Conservation (phyloP, 2,888 invertebrate species). For the Drosophila acutilabella region DNA sequence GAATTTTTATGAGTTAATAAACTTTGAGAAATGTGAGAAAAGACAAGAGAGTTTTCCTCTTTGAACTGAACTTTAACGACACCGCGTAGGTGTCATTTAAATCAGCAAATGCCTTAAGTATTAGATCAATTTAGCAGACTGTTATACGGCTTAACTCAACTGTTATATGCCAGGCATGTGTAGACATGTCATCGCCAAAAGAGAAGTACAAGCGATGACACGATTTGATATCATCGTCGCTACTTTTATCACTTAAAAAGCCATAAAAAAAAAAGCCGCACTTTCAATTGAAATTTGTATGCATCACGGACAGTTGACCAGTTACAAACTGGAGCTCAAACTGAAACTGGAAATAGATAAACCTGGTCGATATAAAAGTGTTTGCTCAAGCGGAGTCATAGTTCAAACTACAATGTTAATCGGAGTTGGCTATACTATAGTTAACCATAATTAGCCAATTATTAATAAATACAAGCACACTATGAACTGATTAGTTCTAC, state of each 20-base stretch:
- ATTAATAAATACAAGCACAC: not conserved
- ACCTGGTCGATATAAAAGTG: slow-evolving; percentile 6
- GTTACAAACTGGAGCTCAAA: slow-evolving; percentile 1
- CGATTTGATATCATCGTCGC: slow-evolving; percentile 45
- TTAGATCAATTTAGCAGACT: slow-evolving; percentile 18
- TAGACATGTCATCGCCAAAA: slow-evolving; percentile 1
- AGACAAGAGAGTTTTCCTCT: slow-evolving; percentile 2
- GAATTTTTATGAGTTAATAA: not conserved
- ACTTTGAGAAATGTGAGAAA: not conserved
- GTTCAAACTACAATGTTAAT: slow-evolving; percentile 3
- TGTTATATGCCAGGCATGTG: slow-evolving; percentile 4
- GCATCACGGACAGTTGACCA: slow-evolving; percentile 30
- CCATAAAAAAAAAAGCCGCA: slow-evolving; percentile 57
- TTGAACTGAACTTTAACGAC: not conserved
- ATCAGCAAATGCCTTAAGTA: slow-evolving; percentile 12
- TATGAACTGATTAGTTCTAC: slow-evolving; percentile 36
- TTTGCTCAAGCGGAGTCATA: slow-evolving; percentile 10
- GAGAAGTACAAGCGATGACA: slow-evolving; percentile 42
- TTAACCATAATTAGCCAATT: slow-evolving; percentile 6
- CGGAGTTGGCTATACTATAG: not conserved
- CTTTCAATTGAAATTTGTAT: slow-evolving; percentile 63
- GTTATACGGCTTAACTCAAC: not conserved
- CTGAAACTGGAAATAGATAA: slow-evolving; percentile 1
- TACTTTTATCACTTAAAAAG: slow-evolving; percentile 66
- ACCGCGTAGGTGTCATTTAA: slow-evolving; percentile 28